phyloP scores from a whole-genome alignment of 2,888 invertebrate species.

The Odiellus spinosus region DNA sequence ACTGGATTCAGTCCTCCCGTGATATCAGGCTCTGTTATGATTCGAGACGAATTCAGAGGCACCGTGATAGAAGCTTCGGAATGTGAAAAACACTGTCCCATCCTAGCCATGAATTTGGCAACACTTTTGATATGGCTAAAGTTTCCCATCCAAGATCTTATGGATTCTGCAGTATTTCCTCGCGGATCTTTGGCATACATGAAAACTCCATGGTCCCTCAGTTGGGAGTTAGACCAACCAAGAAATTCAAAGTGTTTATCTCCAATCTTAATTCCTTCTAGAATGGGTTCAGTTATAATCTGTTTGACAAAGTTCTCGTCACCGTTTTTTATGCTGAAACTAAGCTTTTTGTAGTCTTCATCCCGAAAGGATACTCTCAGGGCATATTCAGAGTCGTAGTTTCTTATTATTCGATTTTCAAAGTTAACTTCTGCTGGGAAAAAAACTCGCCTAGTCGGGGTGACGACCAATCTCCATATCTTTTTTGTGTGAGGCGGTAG shows the following conservation, averaged over 20 bases:
- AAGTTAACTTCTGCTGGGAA: conserved; percentile 15
- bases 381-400: conserved; percentile 17
- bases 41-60: too few species aligned
- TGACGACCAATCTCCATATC: conserved; percentile 17
- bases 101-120: conserved; percentile 19
- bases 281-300: conserved; percentile 7
- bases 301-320: conserved; percentile 5
- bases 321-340: conserved; percentile 6
- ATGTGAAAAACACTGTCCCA: conserved; percentile 21
- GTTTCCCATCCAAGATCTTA: conserved; percentile 19
- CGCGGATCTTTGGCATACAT: conserved; percentile 14
- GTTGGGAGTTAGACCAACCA: conserved; percentile 20
- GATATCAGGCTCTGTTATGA: too few species aligned
- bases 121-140: conserved; percentile 18
- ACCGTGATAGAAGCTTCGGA: too few species aligned
- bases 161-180: conserved; percentile 11
- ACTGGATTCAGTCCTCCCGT: too few species aligned
- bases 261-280: conserved; percentile 11
- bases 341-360: conserved; percentile 12
- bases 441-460: conserved; percentile 14
- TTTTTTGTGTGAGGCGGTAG: too few species aligned
- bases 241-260: conserved; percentile 17
- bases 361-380: conserved; percentile 15
- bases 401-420: conserved; percentile 8
- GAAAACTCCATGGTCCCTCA: conserved; percentile 21